phyloP scores from a whole-genome alignment of 2,113 vertebrate species.

The Fregata magnificens region DNA sequence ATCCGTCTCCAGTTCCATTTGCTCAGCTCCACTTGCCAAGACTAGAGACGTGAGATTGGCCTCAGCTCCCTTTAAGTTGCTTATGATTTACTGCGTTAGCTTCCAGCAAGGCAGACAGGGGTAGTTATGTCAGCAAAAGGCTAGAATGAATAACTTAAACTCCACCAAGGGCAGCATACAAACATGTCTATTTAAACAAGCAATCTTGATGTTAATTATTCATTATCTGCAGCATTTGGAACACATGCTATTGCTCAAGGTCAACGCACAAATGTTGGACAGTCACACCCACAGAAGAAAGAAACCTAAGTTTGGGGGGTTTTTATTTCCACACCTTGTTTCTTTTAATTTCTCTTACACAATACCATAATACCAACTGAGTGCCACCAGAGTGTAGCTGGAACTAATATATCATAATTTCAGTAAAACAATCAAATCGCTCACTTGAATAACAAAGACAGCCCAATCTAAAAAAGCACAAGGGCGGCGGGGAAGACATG shows the following conservation, averaged over 20 bases:
- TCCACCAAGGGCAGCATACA: background rate
- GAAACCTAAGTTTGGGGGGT: background rate
- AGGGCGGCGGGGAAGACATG: background rate
- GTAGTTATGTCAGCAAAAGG: background rate
- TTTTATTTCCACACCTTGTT: background rate
- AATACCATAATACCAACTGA: background rate
- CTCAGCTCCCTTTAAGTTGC: background rate
- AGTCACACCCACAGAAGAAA: background rate
- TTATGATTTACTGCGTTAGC: background rate
- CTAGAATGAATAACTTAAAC: background rate
- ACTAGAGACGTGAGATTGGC: background rate
- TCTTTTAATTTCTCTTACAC: background rate
- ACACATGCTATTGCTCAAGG: background rate
- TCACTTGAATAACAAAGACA: background rate
- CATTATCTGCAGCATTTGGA: slow-evolving; percentile 7
- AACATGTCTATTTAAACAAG: background rate
- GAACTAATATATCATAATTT: background rate
- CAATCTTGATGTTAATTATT: background rate
- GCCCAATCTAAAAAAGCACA: background rate
- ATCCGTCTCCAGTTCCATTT: background rate
- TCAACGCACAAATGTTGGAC: background rate
- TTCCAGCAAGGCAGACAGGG: background rate
- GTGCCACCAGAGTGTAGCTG: background rate
- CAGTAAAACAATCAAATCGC: background rate
- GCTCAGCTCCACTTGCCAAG: background rate